phyloP scores from a whole-genome alignment of 2,797 vertebrate genomes.

The Gymnocypris eckloni region DNA sequence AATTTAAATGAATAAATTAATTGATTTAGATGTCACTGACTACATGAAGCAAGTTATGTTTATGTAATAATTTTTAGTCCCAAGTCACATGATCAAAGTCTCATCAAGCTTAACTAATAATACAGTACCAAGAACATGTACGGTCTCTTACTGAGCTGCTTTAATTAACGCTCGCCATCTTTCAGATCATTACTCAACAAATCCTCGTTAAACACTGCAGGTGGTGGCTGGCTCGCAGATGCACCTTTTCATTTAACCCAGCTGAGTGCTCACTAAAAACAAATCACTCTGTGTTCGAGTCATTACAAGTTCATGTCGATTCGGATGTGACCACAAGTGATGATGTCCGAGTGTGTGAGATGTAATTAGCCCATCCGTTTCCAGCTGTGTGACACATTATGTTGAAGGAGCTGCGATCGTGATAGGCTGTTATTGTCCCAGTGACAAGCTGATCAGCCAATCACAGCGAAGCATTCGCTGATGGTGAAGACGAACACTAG shows the following conservation, averaged over 20 bases:
- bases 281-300: constrained; percentile 9
- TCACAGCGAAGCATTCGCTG: not conserved
- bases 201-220: constrained; percentile 20
- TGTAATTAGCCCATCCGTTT: constrained; percentile 22
- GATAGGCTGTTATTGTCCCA: not conserved
- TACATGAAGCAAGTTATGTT: not conserved
- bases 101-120: not conserved
- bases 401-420: not conserved
- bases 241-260: constrained; percentile 31
- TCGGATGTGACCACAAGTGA: constrained; percentile 1
- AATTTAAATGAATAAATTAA: not conserved
- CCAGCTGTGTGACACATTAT: not conserved
- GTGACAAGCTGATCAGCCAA: constrained; percentile 4
- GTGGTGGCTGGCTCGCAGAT: constrained; percentile 5
- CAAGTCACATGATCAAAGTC: not conserved
- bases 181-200: constrained; percentile 33
- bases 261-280: constrained; percentile 21
- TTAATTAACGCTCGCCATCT: not conserved
- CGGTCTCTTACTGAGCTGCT: not conserved
- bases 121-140: not conserved
- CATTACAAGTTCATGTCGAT: constrained; percentile 12
- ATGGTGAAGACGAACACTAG: not conserved
- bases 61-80: not conserved
- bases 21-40: not conserved
- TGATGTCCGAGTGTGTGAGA: constrained; percentile 11